These are phyloP conservation scores for Spilogale gracilis DNA, from an alignment of 2,113 vertebrate genomes.

Conservation along the genomic window DNA sequence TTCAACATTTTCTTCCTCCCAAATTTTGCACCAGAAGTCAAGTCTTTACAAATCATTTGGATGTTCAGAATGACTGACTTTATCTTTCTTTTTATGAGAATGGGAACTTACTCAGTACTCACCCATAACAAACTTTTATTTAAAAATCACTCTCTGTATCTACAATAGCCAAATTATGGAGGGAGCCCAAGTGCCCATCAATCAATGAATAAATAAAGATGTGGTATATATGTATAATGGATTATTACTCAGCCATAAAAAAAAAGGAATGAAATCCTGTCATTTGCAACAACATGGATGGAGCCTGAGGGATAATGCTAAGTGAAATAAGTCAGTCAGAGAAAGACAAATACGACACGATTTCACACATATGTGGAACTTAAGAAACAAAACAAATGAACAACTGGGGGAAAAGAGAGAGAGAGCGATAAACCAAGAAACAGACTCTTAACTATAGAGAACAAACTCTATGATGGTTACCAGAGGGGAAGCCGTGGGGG, in stretches of 20 bases:
- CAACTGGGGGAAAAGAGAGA: not conserved
- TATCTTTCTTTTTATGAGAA: constrained; percentile 39
- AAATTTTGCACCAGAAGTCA: not conserved
- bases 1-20: not conserved
- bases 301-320: not conserved
- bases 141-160: not conserved
- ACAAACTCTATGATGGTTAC: not conserved
- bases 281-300: not conserved
- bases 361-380: not conserved
- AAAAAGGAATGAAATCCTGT: not conserved
- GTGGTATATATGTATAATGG: not conserved
- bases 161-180: not conserved
- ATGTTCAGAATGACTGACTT: not conserved
- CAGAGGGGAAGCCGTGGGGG: not conserved
- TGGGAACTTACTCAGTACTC: not conserved
- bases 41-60: not conserved
- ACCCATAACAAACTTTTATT: not conserved
- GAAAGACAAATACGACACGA: not conserved
- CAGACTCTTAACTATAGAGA: not conserved
- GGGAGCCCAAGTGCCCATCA: not conserved
- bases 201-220: not conserved
- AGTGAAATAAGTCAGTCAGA: not conserved
- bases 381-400: not conserved
- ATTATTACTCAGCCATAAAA: not conserved
- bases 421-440: not conserved